These are phyloP conservation scores for Tenthredo notha DNA, from an alignment of 2,888 invertebrate genomes.

Conservation along the genomic window DNA sequence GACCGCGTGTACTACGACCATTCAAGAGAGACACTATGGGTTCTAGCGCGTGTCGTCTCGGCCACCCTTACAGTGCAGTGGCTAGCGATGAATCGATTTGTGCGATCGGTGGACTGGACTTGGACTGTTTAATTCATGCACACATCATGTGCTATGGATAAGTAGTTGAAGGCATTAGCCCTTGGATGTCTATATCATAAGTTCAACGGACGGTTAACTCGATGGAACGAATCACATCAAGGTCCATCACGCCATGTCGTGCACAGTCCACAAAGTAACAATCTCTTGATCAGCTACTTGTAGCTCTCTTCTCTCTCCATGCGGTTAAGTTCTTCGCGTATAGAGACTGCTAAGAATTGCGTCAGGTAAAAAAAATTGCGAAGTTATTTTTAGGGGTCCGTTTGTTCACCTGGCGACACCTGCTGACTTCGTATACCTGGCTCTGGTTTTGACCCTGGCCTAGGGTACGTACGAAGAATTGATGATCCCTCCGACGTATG, in stretches of 20 bases:
- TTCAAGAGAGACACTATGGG: slow-evolving; percentile 21
- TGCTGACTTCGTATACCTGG: neutral
- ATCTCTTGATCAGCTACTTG: slow-evolving; percentile 26
- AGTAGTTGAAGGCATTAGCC: neutral
- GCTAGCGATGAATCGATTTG: neutral
- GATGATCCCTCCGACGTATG: neutral
- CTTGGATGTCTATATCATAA: neutral
- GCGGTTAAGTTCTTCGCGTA: no score
- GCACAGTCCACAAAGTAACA: slow-evolving; percentile 14
- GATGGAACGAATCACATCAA: slow-evolving; percentile 29
- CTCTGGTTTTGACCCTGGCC: neutral
- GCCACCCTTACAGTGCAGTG: no score
- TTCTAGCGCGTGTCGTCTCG: neutral
- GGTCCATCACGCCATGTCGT: slow-evolving; percentile 6
- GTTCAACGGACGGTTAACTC: slow-evolving; percentile 42
- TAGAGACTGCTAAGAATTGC: neutral
- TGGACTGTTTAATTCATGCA: neutral
- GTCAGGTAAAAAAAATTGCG: neutral
- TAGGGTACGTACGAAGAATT: neutral
- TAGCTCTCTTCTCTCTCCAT: slow-evolving; percentile 50
- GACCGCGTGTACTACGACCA: slow-evolving; percentile 37
- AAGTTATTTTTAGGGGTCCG: neutral
- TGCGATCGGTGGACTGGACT: neutral
- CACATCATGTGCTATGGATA: neutral
- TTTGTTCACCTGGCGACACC: slow-evolving; percentile 11